phyloP scores from a whole-genome alignment of 2,888 invertebrate species.

The Scaptodrosophila latifasciaeformis region DNA sequence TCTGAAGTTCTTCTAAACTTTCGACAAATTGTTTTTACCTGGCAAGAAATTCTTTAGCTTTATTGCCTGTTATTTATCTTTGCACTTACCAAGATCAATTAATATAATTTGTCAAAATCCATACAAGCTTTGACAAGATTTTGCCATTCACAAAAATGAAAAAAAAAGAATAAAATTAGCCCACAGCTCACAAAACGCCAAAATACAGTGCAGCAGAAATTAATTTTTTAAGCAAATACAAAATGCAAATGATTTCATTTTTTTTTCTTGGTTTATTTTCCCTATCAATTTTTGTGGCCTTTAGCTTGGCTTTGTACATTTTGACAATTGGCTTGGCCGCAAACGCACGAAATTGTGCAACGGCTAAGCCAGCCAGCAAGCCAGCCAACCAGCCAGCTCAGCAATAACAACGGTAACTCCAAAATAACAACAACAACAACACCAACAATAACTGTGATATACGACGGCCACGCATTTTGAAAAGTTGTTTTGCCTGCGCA shows the following conservation, averaged over 20 bases:
- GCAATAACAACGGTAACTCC: too few relatives aligned
- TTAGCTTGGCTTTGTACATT: constrained; percentile 41
- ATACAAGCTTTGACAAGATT: constrained; percentile 17
- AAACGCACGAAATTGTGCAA: constrained; percentile 51
- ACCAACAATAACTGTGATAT: constrained; percentile 1
- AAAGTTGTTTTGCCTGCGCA: constrained; percentile 42
- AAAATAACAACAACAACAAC: constrained; percentile 7
- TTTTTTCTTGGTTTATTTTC: too few relatives aligned
- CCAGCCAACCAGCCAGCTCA: constrained; percentile 7
- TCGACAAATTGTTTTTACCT: too few relatives aligned
- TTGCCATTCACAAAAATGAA: constrained; percentile 7
- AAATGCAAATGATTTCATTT: constrained; percentile 18
- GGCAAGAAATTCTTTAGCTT: too few relatives aligned
- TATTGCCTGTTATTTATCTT: too few relatives aligned
- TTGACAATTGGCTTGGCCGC: constrained; percentile 48
- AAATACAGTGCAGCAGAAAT: constrained; percentile 34
- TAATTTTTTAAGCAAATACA: constrained; percentile 38
- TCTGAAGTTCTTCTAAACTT: too few relatives aligned
- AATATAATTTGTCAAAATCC: constrained; percentile 39
- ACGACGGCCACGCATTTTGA: constrained; percentile 43
- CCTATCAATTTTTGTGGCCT: constrained; percentile 47
- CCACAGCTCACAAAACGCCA: constrained; percentile 30
- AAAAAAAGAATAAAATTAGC: constrained; percentile 13
- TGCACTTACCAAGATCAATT: too few relatives aligned
- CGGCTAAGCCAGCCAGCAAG: not conserved